These are phyloP conservation scores for Pseudopipra pipra DNA, from an alignment of 2,113 vertebrate genomes.

Conservation along the genomic window DNA sequence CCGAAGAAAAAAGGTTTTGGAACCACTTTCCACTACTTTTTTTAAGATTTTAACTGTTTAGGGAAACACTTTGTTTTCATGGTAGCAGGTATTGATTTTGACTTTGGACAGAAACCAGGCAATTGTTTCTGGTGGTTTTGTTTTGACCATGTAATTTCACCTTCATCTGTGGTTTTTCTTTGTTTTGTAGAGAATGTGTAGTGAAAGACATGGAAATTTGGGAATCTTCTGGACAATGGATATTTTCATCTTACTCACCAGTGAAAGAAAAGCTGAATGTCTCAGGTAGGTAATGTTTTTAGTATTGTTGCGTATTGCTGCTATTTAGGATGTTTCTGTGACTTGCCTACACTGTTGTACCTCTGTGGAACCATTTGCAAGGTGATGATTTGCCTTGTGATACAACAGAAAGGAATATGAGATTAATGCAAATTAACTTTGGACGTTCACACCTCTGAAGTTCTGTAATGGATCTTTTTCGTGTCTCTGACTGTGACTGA, in stretches of 20 bases:
- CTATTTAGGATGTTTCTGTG: background rate
- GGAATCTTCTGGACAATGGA: conserved; percentile 91
- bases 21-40: background rate
- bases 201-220: conserved; percentile 87
- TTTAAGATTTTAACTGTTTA: background rate
- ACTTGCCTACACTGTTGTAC: background rate
- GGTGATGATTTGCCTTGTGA: background rate
- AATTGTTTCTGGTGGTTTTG: background rate
- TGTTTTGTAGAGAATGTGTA: conserved; percentile 79
- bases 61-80: background rate
- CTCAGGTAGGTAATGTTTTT: conserved; percentile 77
- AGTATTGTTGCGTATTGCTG: background rate
- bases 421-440: background rate
- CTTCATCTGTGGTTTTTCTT: background rate
- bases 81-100: background rate
- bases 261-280: conserved; percentile 73
- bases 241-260: conserved; percentile 85
- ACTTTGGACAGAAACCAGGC: background rate
- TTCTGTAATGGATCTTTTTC: background rate
- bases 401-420: background rate
- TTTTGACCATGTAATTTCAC: background rate
- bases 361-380: background rate
- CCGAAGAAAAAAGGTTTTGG: background rate
- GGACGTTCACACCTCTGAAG: background rate
- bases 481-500: background rate